phyloP scores from a whole-genome alignment of 2,797 vertebrate genomes.

The Lagocephalus sceleratus region DNA sequence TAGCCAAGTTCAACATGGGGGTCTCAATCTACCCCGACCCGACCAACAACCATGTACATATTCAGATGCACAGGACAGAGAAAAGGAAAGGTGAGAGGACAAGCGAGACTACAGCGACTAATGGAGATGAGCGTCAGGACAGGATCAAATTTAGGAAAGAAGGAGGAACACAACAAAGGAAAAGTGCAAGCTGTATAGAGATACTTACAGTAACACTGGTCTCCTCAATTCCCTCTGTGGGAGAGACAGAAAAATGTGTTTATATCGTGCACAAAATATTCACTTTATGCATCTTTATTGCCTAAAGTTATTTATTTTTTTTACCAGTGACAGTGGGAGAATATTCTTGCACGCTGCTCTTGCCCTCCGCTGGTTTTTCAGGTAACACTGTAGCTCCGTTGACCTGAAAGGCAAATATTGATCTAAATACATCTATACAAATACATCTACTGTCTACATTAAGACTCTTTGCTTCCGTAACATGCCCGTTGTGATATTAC shows the following conservation, averaged over 20 bases:
- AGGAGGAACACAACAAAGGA: constrained; percentile 42
- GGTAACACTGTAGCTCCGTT: constrained; percentile 18
- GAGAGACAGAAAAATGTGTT: constrained; percentile 2
- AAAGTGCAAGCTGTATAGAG: constrained; percentile 21
- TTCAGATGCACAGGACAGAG: constrained; percentile 58
- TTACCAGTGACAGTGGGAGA: constrained; percentile 70
- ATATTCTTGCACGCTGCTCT: constrained; percentile 50
- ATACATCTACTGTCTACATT: background rate
- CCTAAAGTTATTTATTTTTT: background rate
- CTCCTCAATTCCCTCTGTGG: constrained; percentile 71
- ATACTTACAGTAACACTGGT: constrained; percentile 74
- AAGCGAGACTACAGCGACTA: constrained; percentile 60
- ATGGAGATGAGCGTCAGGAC: constrained; percentile 57
- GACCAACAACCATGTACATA: constrained; percentile 39
- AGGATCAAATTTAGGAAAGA: constrained; percentile 55
- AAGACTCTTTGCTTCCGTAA: background rate
- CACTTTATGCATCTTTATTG: background rate
- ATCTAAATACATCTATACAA: constrained; percentile 3
- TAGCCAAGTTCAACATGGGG: constrained; percentile 81
- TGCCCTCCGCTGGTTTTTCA: constrained; percentile 31
- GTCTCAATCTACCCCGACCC: constrained; percentile 78
- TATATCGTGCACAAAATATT: background rate
- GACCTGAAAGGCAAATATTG: constrained; percentile 46
- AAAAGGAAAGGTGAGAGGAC: constrained; percentile 70
- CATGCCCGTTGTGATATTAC: constrained; percentile 32